These are phyloP conservation scores for Ormyrus pomaceus DNA, from an alignment of 2,888 invertebrate species.

Conservation along the genomic window DNA sequence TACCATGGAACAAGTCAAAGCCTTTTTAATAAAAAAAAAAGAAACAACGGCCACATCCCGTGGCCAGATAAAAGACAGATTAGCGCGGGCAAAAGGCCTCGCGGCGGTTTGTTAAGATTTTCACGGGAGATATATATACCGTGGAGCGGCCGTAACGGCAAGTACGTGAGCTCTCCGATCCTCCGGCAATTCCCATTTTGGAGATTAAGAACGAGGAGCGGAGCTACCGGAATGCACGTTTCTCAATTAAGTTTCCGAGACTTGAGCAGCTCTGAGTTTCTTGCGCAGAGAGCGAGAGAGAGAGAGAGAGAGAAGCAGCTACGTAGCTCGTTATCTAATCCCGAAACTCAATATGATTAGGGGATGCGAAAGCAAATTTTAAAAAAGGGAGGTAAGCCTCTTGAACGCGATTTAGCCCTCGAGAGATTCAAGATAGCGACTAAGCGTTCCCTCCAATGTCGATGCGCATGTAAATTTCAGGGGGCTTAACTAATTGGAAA, in stretches of 20 bases:
- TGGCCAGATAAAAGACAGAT: slow-evolving; percentile 42
- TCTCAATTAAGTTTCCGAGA: slow-evolving; percentile 61
- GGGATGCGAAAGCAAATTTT: not conserved
- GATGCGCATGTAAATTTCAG: too few relatives aligned
- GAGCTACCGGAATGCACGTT: slow-evolving; percentile 51
- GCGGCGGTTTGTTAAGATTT: slow-evolving; percentile 58
- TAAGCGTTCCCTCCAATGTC: too few relatives aligned
- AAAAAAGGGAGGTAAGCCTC: not conserved
- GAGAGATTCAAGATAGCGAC: too few relatives aligned
- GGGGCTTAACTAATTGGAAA: too few relatives aligned
- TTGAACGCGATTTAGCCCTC: too few relatives aligned
- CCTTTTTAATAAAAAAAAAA: slow-evolving; percentile 6
- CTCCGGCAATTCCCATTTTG: slow-evolving; percentile 60
- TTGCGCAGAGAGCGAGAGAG: too few relatives aligned
- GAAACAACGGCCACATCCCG: not conserved
- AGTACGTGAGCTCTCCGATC: slow-evolving; percentile 31
- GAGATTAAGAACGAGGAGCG: slow-evolving; percentile 61
- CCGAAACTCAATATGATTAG: slow-evolving; percentile 26
- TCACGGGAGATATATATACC: slow-evolving; percentile 51
- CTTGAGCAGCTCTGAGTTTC: not conserved
- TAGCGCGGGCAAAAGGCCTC: slow-evolving; percentile 25
- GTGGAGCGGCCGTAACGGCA: slow-evolving; percentile 37
- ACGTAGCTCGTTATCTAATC: slow-evolving; percentile 25
- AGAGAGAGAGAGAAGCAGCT: too few relatives aligned
- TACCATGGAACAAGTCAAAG: not conserved